Conservation (phyloP, 1,140 invertebrate species). For the Akabosia matsudoensis region DNA sequence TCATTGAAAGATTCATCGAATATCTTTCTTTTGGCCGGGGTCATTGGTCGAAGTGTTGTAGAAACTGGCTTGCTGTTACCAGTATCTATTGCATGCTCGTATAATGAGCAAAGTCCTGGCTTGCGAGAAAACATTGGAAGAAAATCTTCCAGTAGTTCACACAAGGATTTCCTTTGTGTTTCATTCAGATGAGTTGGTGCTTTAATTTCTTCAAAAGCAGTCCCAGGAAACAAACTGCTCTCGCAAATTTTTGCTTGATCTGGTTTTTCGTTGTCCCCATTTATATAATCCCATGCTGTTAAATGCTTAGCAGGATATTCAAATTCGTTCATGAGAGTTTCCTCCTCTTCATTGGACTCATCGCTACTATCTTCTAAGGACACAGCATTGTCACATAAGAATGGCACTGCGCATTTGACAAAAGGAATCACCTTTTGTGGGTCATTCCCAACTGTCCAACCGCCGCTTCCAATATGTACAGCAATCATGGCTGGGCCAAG, state of each 20-base stretch:
- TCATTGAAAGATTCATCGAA: neutral
- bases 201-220: neutral
- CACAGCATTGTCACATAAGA: neutral
- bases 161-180: neutral
- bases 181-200: neutral
- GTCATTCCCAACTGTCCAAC: conserved; percentile 6
- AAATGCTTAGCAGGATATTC: neutral
- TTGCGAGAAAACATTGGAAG: conserved; percentile 19
- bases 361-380: neutral
- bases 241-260: neutral
- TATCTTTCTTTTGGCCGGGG: conserved; percentile 25
- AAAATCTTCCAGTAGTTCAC: neutral
- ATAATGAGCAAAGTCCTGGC: conserved; percentile 23
- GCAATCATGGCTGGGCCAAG: conserved; percentile 11
- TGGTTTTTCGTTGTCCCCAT: neutral
- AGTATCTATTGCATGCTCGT: conserved; percentile 23
- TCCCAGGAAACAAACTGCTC: neutral
- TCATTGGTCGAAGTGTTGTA: conserved; percentile 17
- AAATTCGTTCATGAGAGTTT: neutral
- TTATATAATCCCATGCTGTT: neutral
- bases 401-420: neutral
- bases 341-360: neutral
- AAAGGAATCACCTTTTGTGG: neutral
- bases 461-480: neutral
- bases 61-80: conserved; percentile 26